Evolutionary conservation across 2,888 invertebrate species (phyloP).

Genomic region (Venustoraphidia nigricollis): DNA sequence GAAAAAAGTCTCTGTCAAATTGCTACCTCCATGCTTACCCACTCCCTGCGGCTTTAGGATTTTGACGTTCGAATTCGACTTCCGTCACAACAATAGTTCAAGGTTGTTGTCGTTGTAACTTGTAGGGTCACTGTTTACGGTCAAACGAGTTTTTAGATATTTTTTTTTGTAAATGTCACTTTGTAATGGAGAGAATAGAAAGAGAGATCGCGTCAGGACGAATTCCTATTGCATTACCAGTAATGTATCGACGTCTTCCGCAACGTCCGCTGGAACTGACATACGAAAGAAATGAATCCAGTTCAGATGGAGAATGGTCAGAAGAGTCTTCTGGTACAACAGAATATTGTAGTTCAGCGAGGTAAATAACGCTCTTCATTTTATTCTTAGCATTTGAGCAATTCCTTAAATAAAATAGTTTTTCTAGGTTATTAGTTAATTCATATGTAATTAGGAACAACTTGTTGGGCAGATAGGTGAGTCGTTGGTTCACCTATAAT

Average conservation of each 20-base stretch:
- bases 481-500: too few species aligned
- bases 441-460: too few species aligned
- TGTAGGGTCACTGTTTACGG: slow-evolving; percentile 1
- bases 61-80: too few species aligned
- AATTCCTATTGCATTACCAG: slow-evolving; percentile 1
- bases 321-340: slow-evolving; percentile 29
- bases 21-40: too few species aligned
- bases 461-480: too few species aligned
- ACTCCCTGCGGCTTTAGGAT: too few species aligned
- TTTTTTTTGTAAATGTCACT: slow-evolving; percentile 3
- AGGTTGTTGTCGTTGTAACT: too few species aligned
- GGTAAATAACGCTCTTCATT: slow-evolving; percentile 22
- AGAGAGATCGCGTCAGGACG: slow-evolving; percentile 7
- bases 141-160: slow-evolving; percentile 1
- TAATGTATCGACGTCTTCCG: slow-evolving; percentile 2
- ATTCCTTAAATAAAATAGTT: too few species aligned
- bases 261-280: not conserved
- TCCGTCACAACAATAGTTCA: too few species aligned
- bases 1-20: too few species aligned
- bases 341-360: slow-evolving; percentile 43
- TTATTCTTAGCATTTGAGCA: not conserved
- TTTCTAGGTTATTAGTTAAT: too few species aligned
- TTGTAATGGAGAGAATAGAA: slow-evolving; percentile 6
- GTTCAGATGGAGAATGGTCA: slow-evolving; percentile 23
- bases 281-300: slow-evolving; percentile 9